phyloP scores from a whole-genome alignment of 2,797 vertebrate species.

The Heliangelus exortis region DNA sequence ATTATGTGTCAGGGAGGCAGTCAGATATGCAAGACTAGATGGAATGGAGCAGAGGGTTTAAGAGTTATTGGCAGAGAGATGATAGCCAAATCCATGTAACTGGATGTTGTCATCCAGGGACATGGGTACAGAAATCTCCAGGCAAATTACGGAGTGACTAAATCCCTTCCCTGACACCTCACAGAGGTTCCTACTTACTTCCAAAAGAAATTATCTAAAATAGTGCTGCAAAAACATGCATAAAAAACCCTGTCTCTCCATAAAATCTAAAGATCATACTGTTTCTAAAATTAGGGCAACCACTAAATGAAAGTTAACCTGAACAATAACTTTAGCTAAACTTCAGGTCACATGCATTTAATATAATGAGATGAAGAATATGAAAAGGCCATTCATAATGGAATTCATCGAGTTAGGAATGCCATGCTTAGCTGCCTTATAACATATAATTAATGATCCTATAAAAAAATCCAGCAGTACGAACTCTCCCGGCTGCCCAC shows the following conservation, averaged over 20 bases:
- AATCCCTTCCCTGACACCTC: constrained; percentile 37
- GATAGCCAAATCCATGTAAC: constrained; percentile 45
- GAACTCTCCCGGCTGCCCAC: constrained; percentile 51
- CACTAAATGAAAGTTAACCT: constrained; percentile 75
- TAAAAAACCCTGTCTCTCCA: constrained; percentile 46
- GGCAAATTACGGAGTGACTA: constrained; percentile 52
- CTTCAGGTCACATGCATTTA: constrained; percentile 73
- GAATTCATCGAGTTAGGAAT: constrained; percentile 73
- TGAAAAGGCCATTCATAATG: constrained; percentile 78
- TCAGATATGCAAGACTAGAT: constrained; percentile 52
- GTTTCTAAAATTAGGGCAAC: constrained; percentile 73
- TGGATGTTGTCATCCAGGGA: constrained; percentile 50
- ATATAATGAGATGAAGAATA: constrained; percentile 76
- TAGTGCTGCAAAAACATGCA: constrained; percentile 57
- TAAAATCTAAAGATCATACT: constrained; percentile 72
- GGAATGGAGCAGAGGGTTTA: constrained; percentile 45
- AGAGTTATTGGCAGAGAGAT: constrained; percentile 59
- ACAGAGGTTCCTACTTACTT: constrained; percentile 13
- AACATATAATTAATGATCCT: constrained; percentile 77
- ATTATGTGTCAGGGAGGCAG: constrained; percentile 49
- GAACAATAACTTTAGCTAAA: constrained; percentile 77
- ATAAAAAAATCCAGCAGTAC: constrained; percentile 72
- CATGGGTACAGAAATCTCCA: constrained; percentile 33
- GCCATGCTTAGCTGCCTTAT: constrained; percentile 75
- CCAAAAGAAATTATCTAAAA: constrained; percentile 53